These are phyloP conservation scores for Ctenomys sociabilis DNA, from an alignment of 2,113 vertebrate species.

Conservation along the genomic window DNA sequence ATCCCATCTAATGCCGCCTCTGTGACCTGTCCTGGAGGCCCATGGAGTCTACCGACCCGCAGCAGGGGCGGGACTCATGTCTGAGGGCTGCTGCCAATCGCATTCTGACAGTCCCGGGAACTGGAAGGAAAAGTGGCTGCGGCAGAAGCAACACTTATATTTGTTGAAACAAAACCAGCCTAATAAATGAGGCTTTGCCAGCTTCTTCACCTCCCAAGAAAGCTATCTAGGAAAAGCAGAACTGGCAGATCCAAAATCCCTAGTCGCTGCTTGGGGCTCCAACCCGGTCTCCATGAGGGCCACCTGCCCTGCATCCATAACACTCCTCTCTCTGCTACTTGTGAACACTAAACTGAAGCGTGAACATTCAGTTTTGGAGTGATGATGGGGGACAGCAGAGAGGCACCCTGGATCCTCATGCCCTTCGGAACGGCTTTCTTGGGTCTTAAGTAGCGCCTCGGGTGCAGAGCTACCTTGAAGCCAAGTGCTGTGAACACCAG, in stretches of 20 bases:
- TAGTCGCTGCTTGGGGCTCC: neutral
- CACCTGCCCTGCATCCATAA: neutral
- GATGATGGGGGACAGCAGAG: neutral
- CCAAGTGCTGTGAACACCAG: neutral
- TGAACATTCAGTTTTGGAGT: neutral
- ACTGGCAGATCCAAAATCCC: neutral
- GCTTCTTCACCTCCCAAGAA: neutral
- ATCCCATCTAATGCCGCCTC: neutral
- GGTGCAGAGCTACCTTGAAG: neutral
- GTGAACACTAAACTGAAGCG: neutral
- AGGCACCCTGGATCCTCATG: neutral
- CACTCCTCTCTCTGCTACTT: conserved; percentile 25
- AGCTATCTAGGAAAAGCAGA: neutral
- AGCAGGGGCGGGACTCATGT: neutral
- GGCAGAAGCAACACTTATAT: neutral
- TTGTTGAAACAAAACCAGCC: neutral
- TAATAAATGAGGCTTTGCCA: neutral
- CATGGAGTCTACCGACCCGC: neutral
- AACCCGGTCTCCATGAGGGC: neutral
- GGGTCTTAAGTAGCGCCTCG: neutral
- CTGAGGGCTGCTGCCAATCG: neutral
- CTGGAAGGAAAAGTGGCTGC: neutral
- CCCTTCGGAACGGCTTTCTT: conserved; percentile 12
- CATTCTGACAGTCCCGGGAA: neutral
- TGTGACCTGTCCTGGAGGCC: neutral